phyloP scores from a whole-genome alignment of 2,113 vertebrate genomes.

The Ellobius talpinus region DNA sequence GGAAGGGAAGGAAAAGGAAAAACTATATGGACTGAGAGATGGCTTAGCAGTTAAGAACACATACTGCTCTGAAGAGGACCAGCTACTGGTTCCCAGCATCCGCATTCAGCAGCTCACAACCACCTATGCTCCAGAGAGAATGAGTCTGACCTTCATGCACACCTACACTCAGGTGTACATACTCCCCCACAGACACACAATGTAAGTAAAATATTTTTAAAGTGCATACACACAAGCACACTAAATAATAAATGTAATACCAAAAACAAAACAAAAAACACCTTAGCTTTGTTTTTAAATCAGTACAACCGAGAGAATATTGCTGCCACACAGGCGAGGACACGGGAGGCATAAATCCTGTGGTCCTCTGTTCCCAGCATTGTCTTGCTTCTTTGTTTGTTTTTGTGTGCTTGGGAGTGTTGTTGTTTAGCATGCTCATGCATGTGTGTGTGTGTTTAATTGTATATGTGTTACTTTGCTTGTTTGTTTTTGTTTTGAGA shows the following conservation, averaged over 20 bases:
- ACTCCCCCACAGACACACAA: background rate
- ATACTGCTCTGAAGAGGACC: background rate
- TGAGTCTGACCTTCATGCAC: background rate
- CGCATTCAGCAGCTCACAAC: background rate
- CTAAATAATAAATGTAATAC: background rate
- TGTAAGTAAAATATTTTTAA: background rate
- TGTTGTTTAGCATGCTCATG: background rate
- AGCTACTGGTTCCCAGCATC: background rate
- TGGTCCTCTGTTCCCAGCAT: background rate
- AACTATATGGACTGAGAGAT: background rate
- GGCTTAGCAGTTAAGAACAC: background rate
- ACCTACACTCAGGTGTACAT: background rate
- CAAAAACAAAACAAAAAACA: background rate
- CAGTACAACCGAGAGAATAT: background rate
- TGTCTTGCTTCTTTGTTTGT: background rate
- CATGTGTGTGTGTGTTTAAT: background rate
- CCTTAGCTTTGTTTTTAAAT: background rate
- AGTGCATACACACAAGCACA: background rate
- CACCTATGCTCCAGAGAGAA: background rate
- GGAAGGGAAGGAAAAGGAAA: accelerated
- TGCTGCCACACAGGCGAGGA: background rate
- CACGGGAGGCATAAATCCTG: background rate
- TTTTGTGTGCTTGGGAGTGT: background rate
- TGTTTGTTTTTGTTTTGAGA: too few species aligned
- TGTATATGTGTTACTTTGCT: background rate